Evolutionary conservation across 1,140 invertebrate genomes (phyloP), one percentile per base, ranked within the genome.

Genomic region (Cryptotermes secundus): DNA sequence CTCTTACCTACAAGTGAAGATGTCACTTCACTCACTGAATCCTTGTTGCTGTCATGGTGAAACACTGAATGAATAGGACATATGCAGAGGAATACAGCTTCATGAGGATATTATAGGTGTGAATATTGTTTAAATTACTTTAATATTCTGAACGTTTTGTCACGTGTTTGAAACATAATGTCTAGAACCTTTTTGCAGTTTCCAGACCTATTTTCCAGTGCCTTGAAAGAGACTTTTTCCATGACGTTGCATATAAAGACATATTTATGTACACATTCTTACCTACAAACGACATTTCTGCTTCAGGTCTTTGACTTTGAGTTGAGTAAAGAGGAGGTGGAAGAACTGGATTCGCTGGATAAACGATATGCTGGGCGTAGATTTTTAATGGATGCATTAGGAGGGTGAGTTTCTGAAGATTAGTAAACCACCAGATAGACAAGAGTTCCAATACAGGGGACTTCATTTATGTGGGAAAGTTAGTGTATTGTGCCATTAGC

Each of bases 231-330:
- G n/a, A 4, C 59, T 3, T 12, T 72, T 72, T 72, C 9, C 16
- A n/a, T 31, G 10, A 31, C 4, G 4, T 72, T 72, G 26, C 26
- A 72, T 16, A 72, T 31, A 7, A 26, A 72, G 14, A 72, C 14
- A 14, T 14, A 72, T 26, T 34, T 1, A 26, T 34, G 19, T 24
- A 24, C 12, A 26, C 24, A 19, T 35, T 49, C 3, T 59, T 24
- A 83, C 22, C 10, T 34, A 9, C 7, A 34, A 49, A 45, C n/a
- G 22, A n/a, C 7, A 34, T 36, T 35, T 49, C 53, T 35, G 7
- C 22, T 83, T 26, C 80, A 81, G 80, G 80, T 81, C 7, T 81
- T 81, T 35, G 80, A 81, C 34, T 81, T 81, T 81, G 80, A 81
- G 34, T 31, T 81, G 80, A 81, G 34, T 31, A 45, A 36, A n/a